phyloP scores from a whole-genome alignment of 1,140 invertebrate genomes.

The Pantala flavescens region DNA sequence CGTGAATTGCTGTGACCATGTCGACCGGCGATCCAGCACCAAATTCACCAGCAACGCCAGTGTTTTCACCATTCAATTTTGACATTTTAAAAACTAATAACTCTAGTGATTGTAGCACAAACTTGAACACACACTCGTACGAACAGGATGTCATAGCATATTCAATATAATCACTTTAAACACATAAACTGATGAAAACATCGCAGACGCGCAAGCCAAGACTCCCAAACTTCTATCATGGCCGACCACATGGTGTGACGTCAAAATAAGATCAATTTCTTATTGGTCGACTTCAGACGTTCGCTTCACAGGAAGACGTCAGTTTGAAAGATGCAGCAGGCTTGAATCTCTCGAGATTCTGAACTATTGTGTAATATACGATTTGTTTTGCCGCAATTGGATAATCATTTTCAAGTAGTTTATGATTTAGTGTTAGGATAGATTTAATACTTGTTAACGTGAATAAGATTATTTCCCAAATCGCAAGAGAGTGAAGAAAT shows the following conservation, averaged over 20 bases:
- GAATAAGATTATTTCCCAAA: too few relatives aligned
- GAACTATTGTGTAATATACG: too few relatives aligned
- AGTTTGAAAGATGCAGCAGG: background rate
- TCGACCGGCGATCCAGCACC: slow-evolving; percentile 5
- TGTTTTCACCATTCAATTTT: slow-evolving; percentile 7
- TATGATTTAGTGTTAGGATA: too few relatives aligned
- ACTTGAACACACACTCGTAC: background rate
- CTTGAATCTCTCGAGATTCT: too few relatives aligned
- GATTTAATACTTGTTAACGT: too few relatives aligned
- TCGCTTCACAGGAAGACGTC: background rate
- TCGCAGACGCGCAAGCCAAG: slow-evolving; percentile 1
- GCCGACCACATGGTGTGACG: slow-evolving; percentile 5
- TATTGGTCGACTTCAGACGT: background rate
- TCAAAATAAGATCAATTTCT: slow-evolving; percentile 8
- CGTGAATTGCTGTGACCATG: background rate
- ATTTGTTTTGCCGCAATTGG: too few relatives aligned
- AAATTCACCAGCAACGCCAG: background rate
- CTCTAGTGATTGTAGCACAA: slow-evolving; percentile 6
- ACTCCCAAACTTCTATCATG: slow-evolving; percentile 5
- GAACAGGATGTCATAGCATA: slow-evolving; percentile 9
- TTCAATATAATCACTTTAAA: background rate
- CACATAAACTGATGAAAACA: slow-evolving; percentile 7
- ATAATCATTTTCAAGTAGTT: too few relatives aligned
- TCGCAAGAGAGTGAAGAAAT: too few relatives aligned
- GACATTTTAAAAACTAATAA: background rate